Evolutionary conservation across 2,797 vertebrate genomes (phyloP).

Genomic region (Philypnodon macrostomus): DNA sequence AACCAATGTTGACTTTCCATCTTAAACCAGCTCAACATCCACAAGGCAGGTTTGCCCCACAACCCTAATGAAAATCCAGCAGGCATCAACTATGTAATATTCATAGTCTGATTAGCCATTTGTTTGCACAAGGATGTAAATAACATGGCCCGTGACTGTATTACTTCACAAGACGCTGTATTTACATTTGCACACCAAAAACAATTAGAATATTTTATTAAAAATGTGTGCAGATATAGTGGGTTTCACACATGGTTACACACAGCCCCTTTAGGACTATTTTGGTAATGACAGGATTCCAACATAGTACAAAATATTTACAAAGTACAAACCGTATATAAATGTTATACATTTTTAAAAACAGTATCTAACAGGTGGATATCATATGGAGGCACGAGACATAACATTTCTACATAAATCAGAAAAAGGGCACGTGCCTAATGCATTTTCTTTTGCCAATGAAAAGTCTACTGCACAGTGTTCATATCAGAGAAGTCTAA

Average conservation of each 20-base stretch:
- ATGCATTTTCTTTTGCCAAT: not conserved
- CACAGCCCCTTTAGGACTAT: slow-evolving; percentile 36
- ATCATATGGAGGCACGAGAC: slow-evolving; percentile 23
- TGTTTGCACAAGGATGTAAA: no score
- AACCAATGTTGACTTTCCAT: no score
- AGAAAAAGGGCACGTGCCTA: not conserved
- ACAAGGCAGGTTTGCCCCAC: no score
- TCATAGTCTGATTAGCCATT: no score
- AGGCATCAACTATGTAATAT: no score
- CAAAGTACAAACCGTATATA: slow-evolving; percentile 73
- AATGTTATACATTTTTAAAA: slow-evolving; percentile 63
- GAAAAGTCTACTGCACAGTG: slow-evolving; percentile 20
- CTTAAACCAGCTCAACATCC: no score
- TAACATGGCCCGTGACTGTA: no score
- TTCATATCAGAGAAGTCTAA: slow-evolving; percentile 13
- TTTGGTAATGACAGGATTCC: slow-evolving; percentile 48
- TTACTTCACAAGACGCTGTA: no score
- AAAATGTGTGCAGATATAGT: slow-evolving; percentile 47
- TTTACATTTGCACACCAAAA: not conserved
- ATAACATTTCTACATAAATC: slow-evolving; percentile 5
- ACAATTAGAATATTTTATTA: slow-evolving; percentile 50
- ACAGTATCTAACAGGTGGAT: slow-evolving; percentile 47
- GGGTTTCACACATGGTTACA: slow-evolving; percentile 46
- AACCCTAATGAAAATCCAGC: no score
- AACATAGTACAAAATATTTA: slow-evolving; percentile 78